Evolutionary conservation across 2,797 vertebrate genomes (phyloP).

Genomic region (Betta splendens): DNA sequence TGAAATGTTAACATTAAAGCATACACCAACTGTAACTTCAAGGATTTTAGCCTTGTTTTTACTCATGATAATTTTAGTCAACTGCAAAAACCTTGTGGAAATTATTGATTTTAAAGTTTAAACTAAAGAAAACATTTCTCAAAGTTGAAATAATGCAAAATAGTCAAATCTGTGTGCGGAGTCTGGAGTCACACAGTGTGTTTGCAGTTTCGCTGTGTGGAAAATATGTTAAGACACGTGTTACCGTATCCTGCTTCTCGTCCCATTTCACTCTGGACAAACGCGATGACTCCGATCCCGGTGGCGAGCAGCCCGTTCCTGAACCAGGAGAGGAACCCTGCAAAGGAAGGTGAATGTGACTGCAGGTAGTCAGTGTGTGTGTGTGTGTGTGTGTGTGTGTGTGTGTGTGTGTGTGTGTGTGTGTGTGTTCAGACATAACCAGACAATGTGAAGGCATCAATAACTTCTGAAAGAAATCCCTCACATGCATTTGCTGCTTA

Average conservation of each 20-base stretch:
- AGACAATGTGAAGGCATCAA: no score
- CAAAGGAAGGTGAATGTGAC: no score
- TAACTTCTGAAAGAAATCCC: no score
- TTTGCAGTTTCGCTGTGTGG: not conserved
- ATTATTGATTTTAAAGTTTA: conserved; percentile 33
- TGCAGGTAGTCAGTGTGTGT: no score
- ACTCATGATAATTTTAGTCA: no score
- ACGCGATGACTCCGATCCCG: conserved; percentile 88
- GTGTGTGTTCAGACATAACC: no score
- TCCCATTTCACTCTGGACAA: conserved; percentile 89
- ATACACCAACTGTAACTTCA: conserved; percentile 1
- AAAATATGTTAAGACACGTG: not conserved
- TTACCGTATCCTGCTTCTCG: conserved; percentile 89
- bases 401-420: no score
- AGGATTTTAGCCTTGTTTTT: not conserved
- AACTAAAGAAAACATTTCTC: no score
- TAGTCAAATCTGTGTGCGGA: not conserved
- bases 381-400: no score
- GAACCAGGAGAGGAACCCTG: conserved; percentile 93
- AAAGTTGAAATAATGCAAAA: no score
- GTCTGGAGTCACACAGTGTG: no score
- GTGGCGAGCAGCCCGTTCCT: conserved; percentile 90
- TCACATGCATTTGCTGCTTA: no score
- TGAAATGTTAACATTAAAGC: conserved; percentile 3
- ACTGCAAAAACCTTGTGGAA: conserved; percentile 37